These are phyloP conservation scores for Drosophila neutralis DNA, from an alignment of 2,888 invertebrate species.

Conservation along the genomic window DNA sequence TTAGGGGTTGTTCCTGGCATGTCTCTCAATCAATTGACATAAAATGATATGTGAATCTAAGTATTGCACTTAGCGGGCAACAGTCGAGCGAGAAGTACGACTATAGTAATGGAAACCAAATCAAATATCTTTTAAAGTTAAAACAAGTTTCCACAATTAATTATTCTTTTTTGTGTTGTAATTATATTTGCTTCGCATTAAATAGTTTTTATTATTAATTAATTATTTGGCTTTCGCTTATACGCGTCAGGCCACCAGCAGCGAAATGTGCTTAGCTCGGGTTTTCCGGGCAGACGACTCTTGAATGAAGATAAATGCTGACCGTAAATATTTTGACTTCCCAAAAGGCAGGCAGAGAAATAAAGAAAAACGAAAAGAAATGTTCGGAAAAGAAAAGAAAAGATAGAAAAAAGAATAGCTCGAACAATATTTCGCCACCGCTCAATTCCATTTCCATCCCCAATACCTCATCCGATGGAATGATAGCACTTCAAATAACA, in stretches of 20 bases:
- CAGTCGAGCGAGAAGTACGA: not conserved
- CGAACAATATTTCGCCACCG: conserved; percentile 56
- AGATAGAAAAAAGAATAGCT: conserved; percentile 49
- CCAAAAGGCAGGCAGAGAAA: conserved; percentile 22
- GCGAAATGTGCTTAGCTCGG: conserved; percentile 29
- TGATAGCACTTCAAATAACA: conserved; percentile 77
- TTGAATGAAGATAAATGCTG: conserved; percentile 69
- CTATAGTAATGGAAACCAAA: not conserved
- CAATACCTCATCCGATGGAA: conserved; percentile 56
- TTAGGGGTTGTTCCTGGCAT: conserved; percentile 24
- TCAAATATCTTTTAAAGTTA: not conserved
- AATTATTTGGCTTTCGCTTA: conserved; percentile 40
- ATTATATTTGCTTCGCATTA: conserved; percentile 9
- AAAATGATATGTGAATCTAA: conserved; percentile 4
- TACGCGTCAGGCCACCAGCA: conserved; percentile 14
- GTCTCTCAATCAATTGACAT: not conserved
- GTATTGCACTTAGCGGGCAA: conserved; percentile 5
- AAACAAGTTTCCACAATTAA: not conserved
- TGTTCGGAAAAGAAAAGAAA: not conserved
- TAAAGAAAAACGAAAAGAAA: conserved; percentile 27
- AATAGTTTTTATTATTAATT: conserved; percentile 11
- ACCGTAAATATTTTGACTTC: conserved; percentile 76
- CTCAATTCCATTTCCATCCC: conserved; percentile 64
- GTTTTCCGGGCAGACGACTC: conserved; percentile 30
- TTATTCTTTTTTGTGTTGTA: not conserved